phyloP scores from a whole-genome alignment of 1,140 invertebrate species.

The Drosophila cardini region DNA sequence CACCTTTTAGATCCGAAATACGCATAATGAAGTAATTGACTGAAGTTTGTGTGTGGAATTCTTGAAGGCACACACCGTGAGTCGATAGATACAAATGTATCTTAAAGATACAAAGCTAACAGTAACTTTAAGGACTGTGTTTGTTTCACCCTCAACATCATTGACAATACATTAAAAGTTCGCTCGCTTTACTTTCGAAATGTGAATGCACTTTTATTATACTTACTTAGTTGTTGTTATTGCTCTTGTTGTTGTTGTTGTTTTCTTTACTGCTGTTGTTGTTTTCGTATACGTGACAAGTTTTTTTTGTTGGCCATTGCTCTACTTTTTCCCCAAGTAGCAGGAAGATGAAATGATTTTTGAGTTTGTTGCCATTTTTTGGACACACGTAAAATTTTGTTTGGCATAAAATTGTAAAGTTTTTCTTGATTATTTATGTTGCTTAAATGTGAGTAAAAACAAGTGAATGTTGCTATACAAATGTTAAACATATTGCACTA shows the following conservation, averaged over 20 bases:
- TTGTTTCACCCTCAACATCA: conserved; percentile 24
- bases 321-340: conserved; percentile 65
- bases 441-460: conserved; percentile 21
- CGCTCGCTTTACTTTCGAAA: conserved; percentile 72
- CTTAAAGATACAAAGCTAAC: background rate
- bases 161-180: conserved; percentile 69
- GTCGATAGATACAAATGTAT: conserved; percentile 56
- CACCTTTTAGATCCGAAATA: conserved; percentile 31
- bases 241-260: conserved; percentile 18
- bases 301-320: conserved; percentile 57
- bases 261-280: conserved; percentile 2
- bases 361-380: conserved; percentile 65
- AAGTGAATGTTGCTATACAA: conserved; percentile 18
- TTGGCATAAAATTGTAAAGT: conserved; percentile 51
- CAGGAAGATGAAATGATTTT: conserved; percentile 54
- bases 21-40: conserved; percentile 77
- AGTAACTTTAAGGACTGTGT: conserved; percentile 40
- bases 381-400: conserved; percentile 54
- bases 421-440: conserved; percentile 36
- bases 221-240: conserved; percentile 35
- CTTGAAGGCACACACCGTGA: conserved; percentile 53
- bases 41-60: conserved; percentile 44
- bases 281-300: conserved; percentile 62
- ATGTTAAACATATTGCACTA: conserved; percentile 12
- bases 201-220: conserved; percentile 77